Percentiles rank a stretch among this genome's conserved stretches.
These are phyloP conservation scores for Oxyura jamaicensis DNA, from an alignment of 2,113 vertebrate species.

Conservation along the genomic window DNA sequence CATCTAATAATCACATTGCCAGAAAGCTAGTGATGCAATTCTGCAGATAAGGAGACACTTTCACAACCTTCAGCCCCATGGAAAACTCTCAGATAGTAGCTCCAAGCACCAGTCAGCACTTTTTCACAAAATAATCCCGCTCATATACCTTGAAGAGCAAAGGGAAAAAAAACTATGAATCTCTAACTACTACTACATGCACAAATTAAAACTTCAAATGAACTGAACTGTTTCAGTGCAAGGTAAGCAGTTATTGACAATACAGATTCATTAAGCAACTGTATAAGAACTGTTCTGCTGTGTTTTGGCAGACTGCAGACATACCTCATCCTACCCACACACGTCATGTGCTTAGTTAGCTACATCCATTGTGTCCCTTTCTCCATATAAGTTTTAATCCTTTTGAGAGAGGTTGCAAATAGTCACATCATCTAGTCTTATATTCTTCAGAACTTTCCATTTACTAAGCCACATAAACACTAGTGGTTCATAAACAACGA, in stretches of 20 bases:
- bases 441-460: not conserved
- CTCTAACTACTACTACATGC: not conserved
- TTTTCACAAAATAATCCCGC: not conserved
- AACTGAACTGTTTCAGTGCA: not conserved
- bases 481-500: not conserved
- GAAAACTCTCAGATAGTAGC: not conserved
- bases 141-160: not conserved
- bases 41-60: not conserved
- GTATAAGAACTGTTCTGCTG: not conserved
- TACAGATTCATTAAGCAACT: not conserved
- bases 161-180: not conserved
- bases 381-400: not conserved
- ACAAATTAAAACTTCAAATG: not conserved
- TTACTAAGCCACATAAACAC: not conserved
- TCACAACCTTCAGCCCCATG: not conserved
- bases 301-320: not conserved
- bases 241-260: not conserved
- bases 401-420: not conserved
- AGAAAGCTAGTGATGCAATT: not conserved
- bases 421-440: not conserved
- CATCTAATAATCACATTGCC: not conserved
- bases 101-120: not conserved
- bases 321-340: not conserved
- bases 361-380: not conserved
- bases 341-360: not conserved